Percentiles rank a stretch among this genome's conserved stretches.
Evolutionary conservation across 2,113 vertebrate species (phyloP).

Genomic region (cattle (Bos taurus)): DNA sequence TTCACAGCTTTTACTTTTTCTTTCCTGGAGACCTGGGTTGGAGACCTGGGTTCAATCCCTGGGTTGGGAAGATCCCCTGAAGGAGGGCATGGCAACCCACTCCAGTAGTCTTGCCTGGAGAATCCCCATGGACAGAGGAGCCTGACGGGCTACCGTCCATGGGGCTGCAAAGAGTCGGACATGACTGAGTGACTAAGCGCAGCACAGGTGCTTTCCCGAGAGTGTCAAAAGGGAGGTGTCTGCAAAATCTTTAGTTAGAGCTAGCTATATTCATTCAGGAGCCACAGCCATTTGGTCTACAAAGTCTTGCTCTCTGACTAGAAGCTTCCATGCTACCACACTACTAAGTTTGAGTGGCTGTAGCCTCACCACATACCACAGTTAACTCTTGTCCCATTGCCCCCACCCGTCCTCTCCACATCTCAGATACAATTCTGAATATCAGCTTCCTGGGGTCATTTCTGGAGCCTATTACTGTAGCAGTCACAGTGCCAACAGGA

Average conservation of each 20-base stretch:
- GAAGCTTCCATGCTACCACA: not conserved
- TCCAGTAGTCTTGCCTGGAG: not conserved
- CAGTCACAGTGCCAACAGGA: not conserved
- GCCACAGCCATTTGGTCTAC: not conserved
- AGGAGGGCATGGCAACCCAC: not conserved
- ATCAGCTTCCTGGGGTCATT: not conserved
- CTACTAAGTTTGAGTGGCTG: not conserved
- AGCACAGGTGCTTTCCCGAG: not conserved
- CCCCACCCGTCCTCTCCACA: not conserved
- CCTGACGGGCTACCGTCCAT: rapidly evolving
- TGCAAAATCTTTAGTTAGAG: not conserved
- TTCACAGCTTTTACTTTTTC: not conserved
- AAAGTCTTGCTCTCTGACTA: not conserved
- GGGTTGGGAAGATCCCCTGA: not conserved
- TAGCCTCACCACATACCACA: too few species aligned
- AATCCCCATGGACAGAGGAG: not conserved
- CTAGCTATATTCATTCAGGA: not conserved
- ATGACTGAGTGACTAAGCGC: not conserved
- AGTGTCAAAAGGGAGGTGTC: not conserved
- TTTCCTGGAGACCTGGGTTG: not conserved
- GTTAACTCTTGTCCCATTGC: not conserved
- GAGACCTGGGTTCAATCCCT: not conserved
- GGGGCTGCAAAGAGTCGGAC: rapidly evolving
- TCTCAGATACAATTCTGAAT: not conserved
- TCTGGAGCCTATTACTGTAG: not conserved